phyloP scores from a whole-genome alignment of 2,888 invertebrate species.

The Osmoderma eremita region DNA sequence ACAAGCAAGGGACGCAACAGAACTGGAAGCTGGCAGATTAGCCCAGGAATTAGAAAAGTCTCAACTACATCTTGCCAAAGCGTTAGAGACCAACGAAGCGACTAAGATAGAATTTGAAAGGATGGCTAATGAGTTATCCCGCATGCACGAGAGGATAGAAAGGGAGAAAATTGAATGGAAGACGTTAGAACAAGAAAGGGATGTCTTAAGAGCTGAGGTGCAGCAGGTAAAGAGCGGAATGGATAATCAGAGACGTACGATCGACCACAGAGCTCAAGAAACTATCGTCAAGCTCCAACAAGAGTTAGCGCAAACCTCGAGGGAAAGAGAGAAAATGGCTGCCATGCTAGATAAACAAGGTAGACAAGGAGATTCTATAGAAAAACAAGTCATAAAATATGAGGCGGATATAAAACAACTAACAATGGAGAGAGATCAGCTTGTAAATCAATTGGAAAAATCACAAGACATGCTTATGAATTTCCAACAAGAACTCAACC shows the following conservation, averaged over 20 bases:
- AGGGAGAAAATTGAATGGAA: conserved; percentile 76
- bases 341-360: conserved; percentile 82
- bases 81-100: conserved; percentile 84
- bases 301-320: conserved; percentile 75
- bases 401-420: conserved; percentile 88
- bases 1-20: conserved; percentile 82
- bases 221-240: conserved; percentile 72
- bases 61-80: conserved; percentile 83
- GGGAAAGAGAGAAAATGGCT: conserved; percentile 82
- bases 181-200: conserved; percentile 78
- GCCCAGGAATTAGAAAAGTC: conserved; percentile 89
- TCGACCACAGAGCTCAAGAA: conserved; percentile 77
- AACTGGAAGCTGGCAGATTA: conserved; percentile 84
- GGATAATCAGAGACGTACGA: conserved; percentile 72
- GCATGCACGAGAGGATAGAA: conserved; percentile 84
- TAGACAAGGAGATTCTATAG: conserved; percentile 81
- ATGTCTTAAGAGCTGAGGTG: conserved; percentile 75
- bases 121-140: conserved; percentile 82
- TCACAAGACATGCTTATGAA: conserved; percentile 93
- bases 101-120: conserved; percentile 87
- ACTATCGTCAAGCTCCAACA: conserved; percentile 78
- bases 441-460: conserved; percentile 90
- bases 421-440: conserved; percentile 85
- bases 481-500: conserved; percentile 90
- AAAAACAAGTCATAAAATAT: conserved; percentile 85